Conservation (phyloP, 2,113 vertebrate species). For the Prolemur simus region DNA sequence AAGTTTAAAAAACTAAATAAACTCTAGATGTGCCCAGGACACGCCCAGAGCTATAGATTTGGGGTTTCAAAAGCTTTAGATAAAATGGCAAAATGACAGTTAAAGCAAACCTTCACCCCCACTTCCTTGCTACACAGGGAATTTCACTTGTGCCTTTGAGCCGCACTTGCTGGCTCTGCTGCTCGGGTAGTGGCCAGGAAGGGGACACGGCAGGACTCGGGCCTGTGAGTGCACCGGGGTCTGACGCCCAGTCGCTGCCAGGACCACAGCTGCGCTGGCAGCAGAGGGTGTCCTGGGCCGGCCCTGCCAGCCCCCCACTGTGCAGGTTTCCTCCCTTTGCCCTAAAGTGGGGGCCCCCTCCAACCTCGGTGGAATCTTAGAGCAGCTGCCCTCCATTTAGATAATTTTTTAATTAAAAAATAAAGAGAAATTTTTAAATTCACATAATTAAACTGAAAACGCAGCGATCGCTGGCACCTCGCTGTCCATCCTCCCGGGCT, state of each 20-base stretch:
- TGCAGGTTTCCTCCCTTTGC: not conserved
- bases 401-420: not conserved
- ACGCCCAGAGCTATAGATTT: accelerated
- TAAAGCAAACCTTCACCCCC: accelerated
- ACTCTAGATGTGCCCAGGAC: not conserved
- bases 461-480: not conserved
- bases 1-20: not conserved
- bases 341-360: not conserved
- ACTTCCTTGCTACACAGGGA: not conserved
- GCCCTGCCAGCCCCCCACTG: not conserved
- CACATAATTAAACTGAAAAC: not conserved
- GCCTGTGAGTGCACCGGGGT: not conserved
- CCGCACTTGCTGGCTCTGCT: not conserved
- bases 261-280: accelerated
- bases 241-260: accelerated
- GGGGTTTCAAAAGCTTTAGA: not conserved
- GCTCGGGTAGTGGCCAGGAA: not conserved
- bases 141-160: not conserved
- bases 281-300: accelerated
- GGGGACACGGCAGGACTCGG: not conserved
- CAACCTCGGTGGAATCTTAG: not conserved
- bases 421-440: not conserved
- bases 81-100: accelerated
- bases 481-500: too few species aligned
- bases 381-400: not conserved